Conservation (phyloP, 2,113 vertebrate genomes). For the Paratilapia polleni region DNA sequence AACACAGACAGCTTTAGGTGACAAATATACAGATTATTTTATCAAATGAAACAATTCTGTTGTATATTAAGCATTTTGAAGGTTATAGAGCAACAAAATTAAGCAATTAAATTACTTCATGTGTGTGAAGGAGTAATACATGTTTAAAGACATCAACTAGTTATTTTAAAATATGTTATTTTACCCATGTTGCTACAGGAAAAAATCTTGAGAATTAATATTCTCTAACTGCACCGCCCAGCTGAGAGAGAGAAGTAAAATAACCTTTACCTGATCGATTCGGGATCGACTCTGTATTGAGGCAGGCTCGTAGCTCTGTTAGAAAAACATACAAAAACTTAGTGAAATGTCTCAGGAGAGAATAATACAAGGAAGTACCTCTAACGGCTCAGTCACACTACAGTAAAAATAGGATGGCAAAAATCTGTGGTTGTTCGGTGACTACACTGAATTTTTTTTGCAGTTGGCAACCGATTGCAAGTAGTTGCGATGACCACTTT, state of each 20-base stretch:
- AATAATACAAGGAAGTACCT: background rate
- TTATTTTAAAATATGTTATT: background rate
- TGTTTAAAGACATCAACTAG: no score
- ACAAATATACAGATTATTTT: no score
- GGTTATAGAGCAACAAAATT: no score
- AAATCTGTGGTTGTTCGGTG: background rate
- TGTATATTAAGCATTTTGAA: no score
- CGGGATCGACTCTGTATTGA: conserved; percentile 79
- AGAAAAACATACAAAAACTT: background rate
- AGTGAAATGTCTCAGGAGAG: background rate
- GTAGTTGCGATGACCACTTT: background rate
- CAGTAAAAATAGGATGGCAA: background rate
- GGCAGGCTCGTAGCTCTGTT: conserved; percentile 79
- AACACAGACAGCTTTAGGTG: no score
- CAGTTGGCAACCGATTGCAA: background rate
- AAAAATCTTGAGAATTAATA: background rate
- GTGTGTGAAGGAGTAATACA: no score
- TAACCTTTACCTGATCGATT: conserved; percentile 77
- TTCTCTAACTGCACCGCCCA: background rate
- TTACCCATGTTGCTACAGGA: background rate
- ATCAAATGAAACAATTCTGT: no score
- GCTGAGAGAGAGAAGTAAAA: background rate
- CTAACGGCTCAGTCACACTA: background rate
- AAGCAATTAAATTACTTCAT: no score
- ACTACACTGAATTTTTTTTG: background rate